Base-by-base conservation (phyloP, 2,797 vertebrate species). In the Rhinichthys osculus region DNA sequence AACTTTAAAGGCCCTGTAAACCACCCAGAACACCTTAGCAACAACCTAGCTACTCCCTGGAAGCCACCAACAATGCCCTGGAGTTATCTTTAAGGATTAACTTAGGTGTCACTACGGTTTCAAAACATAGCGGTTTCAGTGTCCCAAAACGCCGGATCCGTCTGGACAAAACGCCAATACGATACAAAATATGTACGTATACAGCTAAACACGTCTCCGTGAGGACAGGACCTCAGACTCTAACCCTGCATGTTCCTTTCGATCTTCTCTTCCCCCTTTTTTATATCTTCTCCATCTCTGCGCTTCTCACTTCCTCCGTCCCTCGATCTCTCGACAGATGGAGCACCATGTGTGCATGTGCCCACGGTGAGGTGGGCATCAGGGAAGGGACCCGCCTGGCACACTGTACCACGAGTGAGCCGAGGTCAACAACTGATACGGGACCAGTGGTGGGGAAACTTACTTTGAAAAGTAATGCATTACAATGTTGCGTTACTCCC, bases 311-410 rank as follows among this genome's bases (percentile, higher is more conserved):
- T 27, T 59, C 66, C 81, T 78, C 86, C 42, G 57, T 77, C 79
- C 70, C 87, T 89, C 79, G 33, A 67, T 85, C 88, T 83, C 42
- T 35, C 87, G 83, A 89, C 91, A 92, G 92, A 93, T 90, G 59
- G 85, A 87, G 87, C 90, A 87, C 90, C 92, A 88, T 89, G 91
- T 90, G 91, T 90, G 89, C 90, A 86, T 84, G 89, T 87, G 89
- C 88, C 89, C 84, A 82, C 80, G 88, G 90, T 92, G 92, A 91
- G 83, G 91, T 89, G 44, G 88, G 88, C 90, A 87, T 88, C 30
- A 86, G 87, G 85, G 91, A 90, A 82, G 84, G 78, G 82, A 66
- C 42, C 13, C 27, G 1, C 27, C 40, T 74, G 81, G 71, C 78
- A 79, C 54, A 59, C 11, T 1, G 66, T 81, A 81, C 67, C 78